A percentile compares a stretch with the other conserved stretches of the same genome.
Conservation (phyloP, 1,140 invertebrate species). For the Papilio helenus region DNA sequence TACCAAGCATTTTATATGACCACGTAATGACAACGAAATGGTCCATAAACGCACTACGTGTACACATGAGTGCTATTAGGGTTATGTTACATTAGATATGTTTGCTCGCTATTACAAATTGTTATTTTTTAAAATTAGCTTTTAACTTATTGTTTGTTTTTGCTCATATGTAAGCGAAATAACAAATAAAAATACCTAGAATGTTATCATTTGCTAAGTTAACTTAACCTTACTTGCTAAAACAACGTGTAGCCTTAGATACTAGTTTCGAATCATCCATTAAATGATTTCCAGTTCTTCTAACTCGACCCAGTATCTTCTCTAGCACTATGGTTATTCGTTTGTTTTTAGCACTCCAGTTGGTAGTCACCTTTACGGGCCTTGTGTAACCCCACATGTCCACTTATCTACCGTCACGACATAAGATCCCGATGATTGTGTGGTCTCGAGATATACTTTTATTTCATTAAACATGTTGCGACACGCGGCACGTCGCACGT, state of each 20-base stretch:
- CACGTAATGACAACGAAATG: constrained; percentile 53
- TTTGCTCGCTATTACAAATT: background rate
- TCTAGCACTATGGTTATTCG: no score
- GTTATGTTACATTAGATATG: constrained; percentile 40
- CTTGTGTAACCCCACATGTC: constrained; percentile 68
- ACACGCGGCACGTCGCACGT: constrained; percentile 47
- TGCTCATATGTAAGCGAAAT: no score
- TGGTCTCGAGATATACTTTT: constrained; percentile 67
- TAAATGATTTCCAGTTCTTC: no score
- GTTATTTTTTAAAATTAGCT: no score
- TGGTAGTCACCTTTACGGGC: constrained; percentile 41
- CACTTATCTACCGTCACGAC: constrained; percentile 72
- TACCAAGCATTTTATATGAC: constrained; percentile 58
- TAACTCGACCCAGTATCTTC: no score
- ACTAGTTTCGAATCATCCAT: no score
- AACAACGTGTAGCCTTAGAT: background rate
- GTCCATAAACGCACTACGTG: constrained; percentile 51
- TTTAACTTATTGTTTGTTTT: no score
- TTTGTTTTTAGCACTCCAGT: constrained; percentile 27
- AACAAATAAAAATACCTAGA: no score
- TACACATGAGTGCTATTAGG: constrained; percentile 46
- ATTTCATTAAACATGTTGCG: constrained; percentile 50
- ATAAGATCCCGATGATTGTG: constrained; percentile 61
- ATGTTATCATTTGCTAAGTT: no score
- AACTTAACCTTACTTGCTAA: background rate